A percentile compares a stretch with the other conserved stretches of the same genome.
phyloP scores from a whole-genome alignment of 2,888 invertebrate genomes.

The Lamproptera curius region DNA sequence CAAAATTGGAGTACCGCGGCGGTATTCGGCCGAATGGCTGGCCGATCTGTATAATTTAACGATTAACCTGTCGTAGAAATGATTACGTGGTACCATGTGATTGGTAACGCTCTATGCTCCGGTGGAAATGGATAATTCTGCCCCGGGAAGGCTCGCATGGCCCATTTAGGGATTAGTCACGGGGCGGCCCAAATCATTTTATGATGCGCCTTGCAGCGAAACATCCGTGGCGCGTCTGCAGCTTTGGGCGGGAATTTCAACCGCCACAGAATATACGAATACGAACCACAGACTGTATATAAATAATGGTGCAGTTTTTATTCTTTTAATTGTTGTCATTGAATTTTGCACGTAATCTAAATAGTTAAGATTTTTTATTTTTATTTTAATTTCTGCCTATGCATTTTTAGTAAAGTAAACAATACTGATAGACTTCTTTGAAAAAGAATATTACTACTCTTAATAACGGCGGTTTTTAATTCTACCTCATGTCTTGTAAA shows the following conservation, averaged over 20 bases:
- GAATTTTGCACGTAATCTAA: no score
- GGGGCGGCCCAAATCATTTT: conserved; percentile 16
- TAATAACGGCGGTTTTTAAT: no score
- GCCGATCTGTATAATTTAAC: neutral
- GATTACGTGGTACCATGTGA: neutral
- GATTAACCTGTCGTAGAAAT: neutral
- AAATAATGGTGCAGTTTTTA: no score
- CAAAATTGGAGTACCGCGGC: neutral
- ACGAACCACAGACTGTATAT: no score
- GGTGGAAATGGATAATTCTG: conserved; percentile 3
- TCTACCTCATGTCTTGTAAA: no score
- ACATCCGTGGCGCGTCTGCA: neutral
- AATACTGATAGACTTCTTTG: no score
- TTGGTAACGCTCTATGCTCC: neutral
- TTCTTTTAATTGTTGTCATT: no score
- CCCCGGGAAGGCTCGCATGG: neutral
- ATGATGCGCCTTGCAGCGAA: conserved; percentile 6
- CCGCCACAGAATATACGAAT: neutral
- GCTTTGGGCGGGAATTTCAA: neutral
- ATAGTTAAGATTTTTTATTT: no score
- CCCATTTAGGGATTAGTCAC: conserved; percentile 13
- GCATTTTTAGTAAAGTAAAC: no score
- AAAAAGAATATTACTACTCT: no score
- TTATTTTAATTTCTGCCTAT: no score
- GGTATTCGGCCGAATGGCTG: neutral